Conservation (phyloP, 1,140 invertebrate species). For the Zaprionus nigranus region DNA sequence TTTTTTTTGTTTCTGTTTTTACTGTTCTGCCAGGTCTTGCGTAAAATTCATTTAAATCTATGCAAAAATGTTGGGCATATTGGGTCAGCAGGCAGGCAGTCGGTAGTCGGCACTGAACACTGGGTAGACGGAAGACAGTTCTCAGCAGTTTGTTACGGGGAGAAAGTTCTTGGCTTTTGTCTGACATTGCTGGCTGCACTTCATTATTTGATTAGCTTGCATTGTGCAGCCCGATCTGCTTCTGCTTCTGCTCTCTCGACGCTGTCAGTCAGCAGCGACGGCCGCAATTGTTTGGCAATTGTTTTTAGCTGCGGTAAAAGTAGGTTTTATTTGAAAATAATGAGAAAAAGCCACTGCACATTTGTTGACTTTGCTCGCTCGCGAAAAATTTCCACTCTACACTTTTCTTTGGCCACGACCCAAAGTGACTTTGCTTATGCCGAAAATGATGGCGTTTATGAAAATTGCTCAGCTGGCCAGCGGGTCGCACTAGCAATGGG, state of each 20-base stretch:
- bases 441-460: conserved; percentile 68
- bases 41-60: conserved; percentile 81
- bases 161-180: conserved; percentile 79
- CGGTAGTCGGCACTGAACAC: conserved; percentile 18
- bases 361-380: conserved; percentile 25
- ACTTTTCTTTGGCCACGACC: conserved; percentile 2
- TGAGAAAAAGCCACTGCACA: conserved; percentile 54
- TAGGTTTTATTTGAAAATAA: conserved; percentile 75
- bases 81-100: conserved; percentile 3
- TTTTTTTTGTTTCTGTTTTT: conserved; percentile 36
- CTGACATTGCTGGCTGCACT: conserved; percentile 59
- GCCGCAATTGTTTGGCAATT: conserved; percentile 70
- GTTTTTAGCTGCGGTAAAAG: conserved; percentile 61
- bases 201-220: conserved; percentile 82
- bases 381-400: neutral
- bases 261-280: conserved; percentile 46
- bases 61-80: conserved; percentile 58
- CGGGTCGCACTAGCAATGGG: conserved; percentile 30
- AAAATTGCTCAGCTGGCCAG: conserved; percentile 58
- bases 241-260: conserved; percentile 20
- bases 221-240: conserved; percentile 62
- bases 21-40: conserved; percentile 53
- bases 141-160: conserved; percentile 19
- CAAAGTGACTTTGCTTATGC: conserved; percentile 1
- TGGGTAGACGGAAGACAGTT: conserved; percentile 4